Percentiles rank a stretch among this genome's conserved stretches.
phyloP scores from a whole-genome alignment of 1,140 invertebrate genomes.

The Asobara japonica region DNA sequence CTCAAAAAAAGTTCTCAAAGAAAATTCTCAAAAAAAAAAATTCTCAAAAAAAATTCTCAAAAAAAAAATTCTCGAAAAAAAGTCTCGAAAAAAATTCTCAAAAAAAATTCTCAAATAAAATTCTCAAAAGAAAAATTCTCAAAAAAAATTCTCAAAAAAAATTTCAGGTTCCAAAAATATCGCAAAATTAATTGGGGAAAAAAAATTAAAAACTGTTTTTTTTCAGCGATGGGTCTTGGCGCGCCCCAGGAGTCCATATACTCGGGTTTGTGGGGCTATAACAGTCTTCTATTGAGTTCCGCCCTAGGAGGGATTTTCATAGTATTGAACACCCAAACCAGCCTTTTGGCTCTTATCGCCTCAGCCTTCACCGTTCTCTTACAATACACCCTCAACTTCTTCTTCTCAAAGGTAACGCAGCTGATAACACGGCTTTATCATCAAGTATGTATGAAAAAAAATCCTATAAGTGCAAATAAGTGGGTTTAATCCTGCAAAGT shows the following conservation, averaged over 20 bases:
- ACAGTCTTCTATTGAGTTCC: slow-evolving; percentile 57
- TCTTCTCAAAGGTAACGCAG: slow-evolving; percentile 48
- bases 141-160: not conserved
- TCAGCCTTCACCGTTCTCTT: slow-evolving; percentile 57
- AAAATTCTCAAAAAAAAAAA: too few relatives aligned
- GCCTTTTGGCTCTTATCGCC: slow-evolving; percentile 52
- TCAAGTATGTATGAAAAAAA: too few relatives aligned
- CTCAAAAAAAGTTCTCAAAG: too few relatives aligned
- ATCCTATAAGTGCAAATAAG: too few relatives aligned
- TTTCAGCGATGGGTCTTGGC: slow-evolving; percentile 50
- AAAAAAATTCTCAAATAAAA: too few relatives aligned
- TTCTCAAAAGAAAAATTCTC: too few relatives aligned
- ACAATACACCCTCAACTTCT: slow-evolving; percentile 49
- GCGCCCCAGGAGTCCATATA: slow-evolving; percentile 51
- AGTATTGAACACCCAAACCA: slow-evolving; percentile 57
- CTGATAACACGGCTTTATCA: too few relatives aligned
- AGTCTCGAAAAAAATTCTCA: too few relatives aligned
- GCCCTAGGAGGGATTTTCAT: slow-evolving; percentile 60
- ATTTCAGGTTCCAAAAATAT: not conserved
- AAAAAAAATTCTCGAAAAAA: too few relatives aligned
- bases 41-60: too few relatives aligned
- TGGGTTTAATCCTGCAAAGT: too few relatives aligned
- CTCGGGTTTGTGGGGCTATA: slow-evolving; percentile 62
- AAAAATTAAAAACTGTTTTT: not conserved
- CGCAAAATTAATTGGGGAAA: not conserved